Conservation (phyloP, 2,797 vertebrate genomes). For the Peromyscus nudipes region DNA sequence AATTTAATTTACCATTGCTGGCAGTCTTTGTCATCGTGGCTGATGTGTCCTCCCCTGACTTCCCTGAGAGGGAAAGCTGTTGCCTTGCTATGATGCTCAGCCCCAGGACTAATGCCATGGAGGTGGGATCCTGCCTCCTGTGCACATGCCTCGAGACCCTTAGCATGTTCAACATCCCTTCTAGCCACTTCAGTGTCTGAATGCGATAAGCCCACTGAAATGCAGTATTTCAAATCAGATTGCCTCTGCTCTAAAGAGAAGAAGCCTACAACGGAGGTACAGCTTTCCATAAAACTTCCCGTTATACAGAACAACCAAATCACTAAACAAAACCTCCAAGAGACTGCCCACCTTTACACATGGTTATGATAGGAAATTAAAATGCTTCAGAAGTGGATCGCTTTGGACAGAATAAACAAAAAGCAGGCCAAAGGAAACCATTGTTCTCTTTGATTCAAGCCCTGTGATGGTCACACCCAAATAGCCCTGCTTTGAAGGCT, state of each 20-base stretch:
- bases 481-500: neutral
- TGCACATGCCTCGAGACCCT: neutral
- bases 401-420: neutral
- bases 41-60: neutral
- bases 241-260: neutral
- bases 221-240: neutral
- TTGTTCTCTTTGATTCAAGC: neutral
- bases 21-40: neutral
- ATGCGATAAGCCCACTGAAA: neutral
- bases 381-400: neutral
- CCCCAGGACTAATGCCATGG: fast-evolving
- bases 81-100: neutral
- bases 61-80: neutral
- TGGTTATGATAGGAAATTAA: neutral
- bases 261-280: neutral
- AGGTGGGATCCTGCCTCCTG: neutral
- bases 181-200: neutral
- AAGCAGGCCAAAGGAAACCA: neutral
- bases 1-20: neutral
- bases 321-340: constrained; percentile 25
- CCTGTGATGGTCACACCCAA: neutral
- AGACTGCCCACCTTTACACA: neutral
- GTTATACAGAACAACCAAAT: neutral
- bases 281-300: neutral
- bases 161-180: neutral